A percentile compares a stretch with the other conserved stretches of the same genome.
Conservation (phyloP, 1,140 invertebrate species). For the Drosophila kanapiae region DNA sequence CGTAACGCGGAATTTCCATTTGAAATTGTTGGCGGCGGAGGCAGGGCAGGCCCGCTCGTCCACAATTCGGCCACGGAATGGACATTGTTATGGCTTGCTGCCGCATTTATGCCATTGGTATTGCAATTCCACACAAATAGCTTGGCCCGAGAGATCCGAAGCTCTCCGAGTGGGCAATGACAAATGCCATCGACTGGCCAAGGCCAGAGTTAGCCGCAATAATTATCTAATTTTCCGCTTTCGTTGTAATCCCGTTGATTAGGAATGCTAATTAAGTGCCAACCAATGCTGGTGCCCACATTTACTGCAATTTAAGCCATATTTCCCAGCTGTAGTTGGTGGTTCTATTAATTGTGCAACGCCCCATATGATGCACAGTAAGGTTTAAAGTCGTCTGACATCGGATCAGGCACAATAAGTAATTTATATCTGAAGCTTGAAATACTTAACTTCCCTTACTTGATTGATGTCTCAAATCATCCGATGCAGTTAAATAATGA, state of each 20-base stretch:
- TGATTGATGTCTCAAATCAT: no score
- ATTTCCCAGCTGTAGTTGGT: background rate
- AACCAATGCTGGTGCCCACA: slow-evolving; percentile 49
- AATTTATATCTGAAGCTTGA: background rate
- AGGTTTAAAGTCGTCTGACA: background rate
- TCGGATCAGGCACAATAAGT: no score
- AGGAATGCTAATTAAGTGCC: slow-evolving; percentile 61
- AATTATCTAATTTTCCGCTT: slow-evolving; percentile 53
- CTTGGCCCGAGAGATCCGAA: background rate
- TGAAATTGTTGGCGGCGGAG: slow-evolving; percentile 21
- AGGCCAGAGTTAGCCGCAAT: slow-evolving; percentile 15
- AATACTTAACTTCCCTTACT: no score
- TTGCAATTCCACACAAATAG: slow-evolving; percentile 40
- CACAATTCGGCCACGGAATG: slow-evolving; percentile 65
- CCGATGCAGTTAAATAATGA: no score
- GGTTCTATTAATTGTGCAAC: slow-evolving; percentile 3
- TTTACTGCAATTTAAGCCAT: slow-evolving; percentile 20
- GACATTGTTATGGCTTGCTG: slow-evolving; percentile 58
- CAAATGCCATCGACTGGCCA: slow-evolving; percentile 39
- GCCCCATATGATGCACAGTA: background rate
- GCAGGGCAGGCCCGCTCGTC: slow-evolving; percentile 1
- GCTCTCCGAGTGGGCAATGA: slow-evolving; percentile 6
- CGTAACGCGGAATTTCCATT: slow-evolving; percentile 74
- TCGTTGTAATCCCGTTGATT: slow-evolving; percentile 57
- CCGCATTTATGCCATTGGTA: slow-evolving; percentile 42